Conservation (phyloP, 2,888 invertebrate genomes). For the Allolobophora icterica region DNA sequence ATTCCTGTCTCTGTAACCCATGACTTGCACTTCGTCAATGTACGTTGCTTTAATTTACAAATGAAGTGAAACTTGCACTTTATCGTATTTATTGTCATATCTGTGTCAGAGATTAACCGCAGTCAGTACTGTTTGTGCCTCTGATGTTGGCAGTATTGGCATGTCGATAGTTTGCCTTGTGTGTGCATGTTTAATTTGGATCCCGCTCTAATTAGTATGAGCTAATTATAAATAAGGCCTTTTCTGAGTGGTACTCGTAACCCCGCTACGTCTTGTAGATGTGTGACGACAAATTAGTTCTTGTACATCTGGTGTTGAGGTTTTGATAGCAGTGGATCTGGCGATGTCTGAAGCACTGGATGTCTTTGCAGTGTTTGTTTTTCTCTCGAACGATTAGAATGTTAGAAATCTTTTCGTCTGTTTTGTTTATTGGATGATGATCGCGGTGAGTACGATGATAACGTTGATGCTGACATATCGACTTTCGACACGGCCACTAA, state of each 20-base stretch:
- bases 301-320: background rate
- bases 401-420: background rate
- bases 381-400: background rate
- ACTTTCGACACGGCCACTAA: background rate
- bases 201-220: background rate
- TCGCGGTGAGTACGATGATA: background rate
- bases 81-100: background rate
- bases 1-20: background rate
- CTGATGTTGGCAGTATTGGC: no score
- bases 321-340: background rate
- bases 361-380: background rate
- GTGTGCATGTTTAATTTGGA: background rate
- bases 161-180: background rate
- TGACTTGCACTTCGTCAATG: background rate
- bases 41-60: no score
- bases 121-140: background rate
- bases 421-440: background rate
- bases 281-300: background rate
- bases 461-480: slow-evolving; percentile 20
- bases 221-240: background rate
- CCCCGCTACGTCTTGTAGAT: background rate
- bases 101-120: background rate
- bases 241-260: background rate
- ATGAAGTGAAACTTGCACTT: background rate
- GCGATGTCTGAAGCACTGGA: background rate